Percentiles rank a stretch among this genome's conserved stretches.
Evolutionary conservation across 2,113 vertebrate species (phyloP).

Genomic region (Brachypteracias leptosomus): DNA sequence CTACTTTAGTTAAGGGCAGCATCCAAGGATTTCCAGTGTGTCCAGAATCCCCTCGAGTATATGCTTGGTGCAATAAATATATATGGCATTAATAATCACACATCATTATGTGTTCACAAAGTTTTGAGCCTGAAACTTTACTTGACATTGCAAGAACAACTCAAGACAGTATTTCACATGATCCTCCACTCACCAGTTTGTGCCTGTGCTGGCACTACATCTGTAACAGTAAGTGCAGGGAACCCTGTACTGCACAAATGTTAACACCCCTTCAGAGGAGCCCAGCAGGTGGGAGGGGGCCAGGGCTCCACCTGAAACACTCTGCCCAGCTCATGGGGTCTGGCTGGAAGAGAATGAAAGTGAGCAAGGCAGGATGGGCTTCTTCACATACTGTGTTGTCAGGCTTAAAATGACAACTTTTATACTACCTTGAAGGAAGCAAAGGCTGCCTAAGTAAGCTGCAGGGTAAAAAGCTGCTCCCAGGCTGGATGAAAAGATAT

Average conservation of each 20-base stretch:
- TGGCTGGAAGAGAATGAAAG: neutral
- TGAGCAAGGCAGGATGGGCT: neutral
- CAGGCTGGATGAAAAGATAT: neutral
- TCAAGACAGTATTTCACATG: neutral
- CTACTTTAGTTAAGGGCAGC: neutral
- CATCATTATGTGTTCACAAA: neutral
- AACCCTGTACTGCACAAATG: no score
- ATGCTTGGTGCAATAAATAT: neutral
- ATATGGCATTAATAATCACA: neutral
- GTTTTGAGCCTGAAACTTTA: neutral
- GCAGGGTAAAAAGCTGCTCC: neutral
- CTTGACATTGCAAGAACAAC: neutral
- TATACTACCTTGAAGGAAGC: neutral
- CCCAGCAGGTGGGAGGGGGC: no score
- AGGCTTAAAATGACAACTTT: neutral
- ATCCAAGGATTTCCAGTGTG: neutral
- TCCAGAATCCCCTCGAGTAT: neutral
- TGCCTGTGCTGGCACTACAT: neutral
- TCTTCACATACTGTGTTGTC: neutral
- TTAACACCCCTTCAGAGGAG: fast-evolving
- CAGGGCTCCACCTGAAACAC: neutral
- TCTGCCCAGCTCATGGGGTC: fast-evolving
- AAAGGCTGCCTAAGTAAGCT: neutral
- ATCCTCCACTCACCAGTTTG: neutral
- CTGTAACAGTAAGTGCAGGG: neutral